Conservation (phyloP, 2,888 invertebrate genomes). For the Mythimna albipuncta region DNA sequence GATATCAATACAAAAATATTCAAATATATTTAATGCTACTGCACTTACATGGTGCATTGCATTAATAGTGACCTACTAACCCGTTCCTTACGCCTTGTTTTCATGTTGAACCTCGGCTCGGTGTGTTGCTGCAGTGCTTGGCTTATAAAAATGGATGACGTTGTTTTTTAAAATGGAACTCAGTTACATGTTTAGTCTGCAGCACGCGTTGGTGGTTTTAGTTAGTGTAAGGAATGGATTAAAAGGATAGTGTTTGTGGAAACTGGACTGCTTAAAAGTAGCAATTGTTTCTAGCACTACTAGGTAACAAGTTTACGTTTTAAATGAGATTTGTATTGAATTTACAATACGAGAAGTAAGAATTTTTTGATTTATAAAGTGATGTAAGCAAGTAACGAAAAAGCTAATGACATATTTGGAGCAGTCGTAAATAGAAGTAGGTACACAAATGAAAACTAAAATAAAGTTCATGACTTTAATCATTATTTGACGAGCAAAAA, state of each 20-base stretch:
- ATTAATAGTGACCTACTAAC: constrained; percentile 58
- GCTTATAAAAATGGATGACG: constrained; percentile 58
- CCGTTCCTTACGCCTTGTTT: constrained; percentile 45
- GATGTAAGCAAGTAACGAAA: not conserved
- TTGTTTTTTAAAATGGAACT: constrained; percentile 57
- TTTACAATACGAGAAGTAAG: not conserved
- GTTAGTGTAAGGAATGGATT: constrained; percentile 16
- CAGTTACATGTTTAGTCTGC: constrained; percentile 41
- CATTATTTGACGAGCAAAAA: not conserved
- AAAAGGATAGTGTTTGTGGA: constrained; percentile 1
- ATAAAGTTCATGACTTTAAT: not conserved
- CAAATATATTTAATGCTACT: constrained; percentile 39
- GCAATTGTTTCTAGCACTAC: not conserved
- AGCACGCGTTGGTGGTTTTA: constrained; percentile 35
- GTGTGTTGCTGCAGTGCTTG: constrained; percentile 41
- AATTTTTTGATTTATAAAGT: not conserved
- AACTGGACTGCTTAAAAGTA: constrained; percentile 11
- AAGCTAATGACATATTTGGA: not conserved
- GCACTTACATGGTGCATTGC: constrained; percentile 56
- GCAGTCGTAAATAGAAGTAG: not conserved
- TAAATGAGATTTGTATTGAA: not conserved
- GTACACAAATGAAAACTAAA: not conserved
- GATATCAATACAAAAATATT: constrained; percentile 44
- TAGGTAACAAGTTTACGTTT: not conserved
- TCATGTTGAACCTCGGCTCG: constrained; percentile 39